Percentiles rank a stretch among this genome's conserved stretches.
These are phyloP conservation scores for Aphelocoma coerulescens DNA, from an alignment of 2,113 vertebrate genomes.

Conservation along the genomic window DNA sequence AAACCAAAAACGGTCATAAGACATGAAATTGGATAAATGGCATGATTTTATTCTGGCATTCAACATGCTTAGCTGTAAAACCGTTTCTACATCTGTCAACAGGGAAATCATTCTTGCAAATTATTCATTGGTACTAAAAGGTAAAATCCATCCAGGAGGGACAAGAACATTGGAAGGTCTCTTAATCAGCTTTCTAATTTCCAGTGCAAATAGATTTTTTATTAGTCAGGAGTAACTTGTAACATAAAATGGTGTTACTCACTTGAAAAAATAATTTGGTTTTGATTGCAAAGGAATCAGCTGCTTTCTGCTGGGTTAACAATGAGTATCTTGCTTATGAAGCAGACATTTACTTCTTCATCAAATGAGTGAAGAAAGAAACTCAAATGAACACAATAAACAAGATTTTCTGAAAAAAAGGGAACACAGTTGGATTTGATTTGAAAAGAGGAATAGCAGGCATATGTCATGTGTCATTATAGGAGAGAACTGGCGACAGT, in stretches of 20 bases:
- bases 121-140: neutral
- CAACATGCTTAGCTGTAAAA: neutral
- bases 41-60: neutral
- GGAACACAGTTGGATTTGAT: slow-evolving; percentile 50
- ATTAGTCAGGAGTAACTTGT: slow-evolving; percentile 19
- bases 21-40: neutral
- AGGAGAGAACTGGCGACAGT: slow-evolving; percentile 61
- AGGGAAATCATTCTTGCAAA: neutral
- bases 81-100: neutral
- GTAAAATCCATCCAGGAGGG: neutral
- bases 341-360: neutral
- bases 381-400: slow-evolving; percentile 47
- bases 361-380: neutral
- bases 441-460: slow-evolving; percentile 66
- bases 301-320: neutral
- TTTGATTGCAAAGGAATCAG: neutral
- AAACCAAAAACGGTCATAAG: neutral
- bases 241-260: neutral
- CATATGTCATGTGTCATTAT: slow-evolving; percentile 74
- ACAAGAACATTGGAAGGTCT: neutral
- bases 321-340: neutral
- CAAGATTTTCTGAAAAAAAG: slow-evolving; percentile 26
- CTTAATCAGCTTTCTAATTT: neutral
- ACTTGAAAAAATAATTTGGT: neutral
- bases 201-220: neutral